These are phyloP conservation scores for Cryptus viduatorius DNA, from an alignment of 2,888 invertebrate species.

Conservation along the genomic window DNA sequence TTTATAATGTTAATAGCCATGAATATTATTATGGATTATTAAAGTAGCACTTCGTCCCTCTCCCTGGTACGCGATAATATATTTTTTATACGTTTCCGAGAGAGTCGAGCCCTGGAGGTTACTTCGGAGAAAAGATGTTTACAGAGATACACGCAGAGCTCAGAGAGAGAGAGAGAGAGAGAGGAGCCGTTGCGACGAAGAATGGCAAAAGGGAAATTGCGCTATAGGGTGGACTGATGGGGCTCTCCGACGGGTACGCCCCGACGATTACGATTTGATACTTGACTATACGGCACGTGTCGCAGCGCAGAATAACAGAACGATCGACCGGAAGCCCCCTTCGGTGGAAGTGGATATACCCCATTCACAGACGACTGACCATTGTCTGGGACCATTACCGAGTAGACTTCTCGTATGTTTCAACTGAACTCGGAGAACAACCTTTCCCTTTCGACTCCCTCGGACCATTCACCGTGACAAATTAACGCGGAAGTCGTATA, in stretches of 20 bases:
- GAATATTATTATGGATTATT: conserved; percentile 68
- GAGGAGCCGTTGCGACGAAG: conserved; percentile 40
- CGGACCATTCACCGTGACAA: conserved; percentile 51
- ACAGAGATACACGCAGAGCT: conserved; percentile 69
- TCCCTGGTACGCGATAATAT: neutral
- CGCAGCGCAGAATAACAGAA: conserved; percentile 2
- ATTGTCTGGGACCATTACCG: conserved; percentile 45
- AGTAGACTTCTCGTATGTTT: conserved; percentile 4
- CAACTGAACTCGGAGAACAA: conserved; percentile 1
- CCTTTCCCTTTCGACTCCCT: neutral
- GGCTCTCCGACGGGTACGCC: conserved; percentile 59
- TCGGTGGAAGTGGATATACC: conserved; percentile 31
- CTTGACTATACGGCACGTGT: conserved; percentile 59
- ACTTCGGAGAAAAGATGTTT: conserved; percentile 71
- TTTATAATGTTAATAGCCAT: conserved; percentile 67
- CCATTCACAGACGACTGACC: conserved; percentile 42
- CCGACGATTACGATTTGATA: conserved; percentile 65
- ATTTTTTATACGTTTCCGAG: conserved; percentile 53
- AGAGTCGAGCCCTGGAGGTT: conserved; percentile 37
- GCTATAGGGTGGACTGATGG: conserved; percentile 38
- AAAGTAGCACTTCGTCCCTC: conserved; percentile 50
- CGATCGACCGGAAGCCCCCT: conserved; percentile 36
- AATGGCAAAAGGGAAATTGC: conserved; percentile 41
- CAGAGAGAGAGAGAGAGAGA: conserved; percentile 63
- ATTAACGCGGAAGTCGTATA: conserved; percentile 60